Evolutionary conservation across 2,797 vertebrate genomes (phyloP).

Genomic region (Lagodon rhomboides): DNA sequence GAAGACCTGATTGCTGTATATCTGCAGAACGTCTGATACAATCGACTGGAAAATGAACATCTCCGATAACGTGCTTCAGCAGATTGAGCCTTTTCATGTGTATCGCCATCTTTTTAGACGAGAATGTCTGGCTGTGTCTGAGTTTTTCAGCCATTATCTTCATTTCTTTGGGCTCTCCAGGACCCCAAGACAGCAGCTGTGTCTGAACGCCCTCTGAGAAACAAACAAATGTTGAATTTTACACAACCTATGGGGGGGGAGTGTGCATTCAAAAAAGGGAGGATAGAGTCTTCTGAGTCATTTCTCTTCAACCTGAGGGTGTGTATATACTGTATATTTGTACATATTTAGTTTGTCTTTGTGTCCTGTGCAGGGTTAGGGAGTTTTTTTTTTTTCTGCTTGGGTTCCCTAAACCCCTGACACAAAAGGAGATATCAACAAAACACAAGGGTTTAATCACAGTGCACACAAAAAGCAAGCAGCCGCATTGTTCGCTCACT

Average conservation of each 20-base stretch:
- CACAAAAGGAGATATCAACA: conserved; percentile 47
- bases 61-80: conserved; percentile 49
- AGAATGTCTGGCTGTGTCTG: conserved; percentile 29
- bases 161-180: conserved; percentile 19
- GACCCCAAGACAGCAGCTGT: conserved; percentile 22
- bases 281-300: conserved; percentile 25
- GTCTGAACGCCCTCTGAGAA: conserved; percentile 37
- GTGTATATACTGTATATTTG: conserved; percentile 70
- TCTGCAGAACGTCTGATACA: conserved; percentile 46
- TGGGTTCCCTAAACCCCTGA: conserved; percentile 37
- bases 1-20: conserved; percentile 39
- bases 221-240: conserved; percentile 31
- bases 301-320: conserved; percentile 42
- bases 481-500: conserved; percentile 32
- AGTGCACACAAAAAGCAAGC: conserved; percentile 40
- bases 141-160: conserved; percentile 35
- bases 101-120: conserved; percentile 22
- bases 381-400: conserved; percentile 47
- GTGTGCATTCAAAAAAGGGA: conserved; percentile 1
- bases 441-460: conserved; percentile 49
- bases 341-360: conserved; percentile 63
- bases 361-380: conserved; percentile 44
- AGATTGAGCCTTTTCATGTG: conserved; percentile 50
- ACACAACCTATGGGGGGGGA: conserved; percentile 15
- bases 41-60: conserved; percentile 44